Evolutionary conservation across 1,140 invertebrate species (phyloP).

Genomic region (Anadara kagoshimensis): DNA sequence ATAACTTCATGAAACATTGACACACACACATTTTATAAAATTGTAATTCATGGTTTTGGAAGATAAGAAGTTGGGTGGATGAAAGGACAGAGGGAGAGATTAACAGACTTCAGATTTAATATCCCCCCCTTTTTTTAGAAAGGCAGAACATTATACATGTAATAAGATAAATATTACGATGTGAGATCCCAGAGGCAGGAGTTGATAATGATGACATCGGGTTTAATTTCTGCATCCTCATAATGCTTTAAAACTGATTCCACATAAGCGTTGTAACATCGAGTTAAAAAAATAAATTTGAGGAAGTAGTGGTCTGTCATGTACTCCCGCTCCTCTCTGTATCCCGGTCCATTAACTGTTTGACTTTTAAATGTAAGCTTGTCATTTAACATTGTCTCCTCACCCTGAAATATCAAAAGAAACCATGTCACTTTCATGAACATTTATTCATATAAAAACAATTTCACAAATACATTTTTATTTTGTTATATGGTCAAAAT

Average conservation of each 20-base stretch:
- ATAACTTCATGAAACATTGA: not conserved
- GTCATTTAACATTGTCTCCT: slow-evolving; percentile 63
- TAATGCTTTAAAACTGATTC: slow-evolving; percentile 67
- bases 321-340: slow-evolving; percentile 69
- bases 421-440: not conserved
- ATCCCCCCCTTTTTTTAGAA: too few species aligned
- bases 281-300: slow-evolving; percentile 74
- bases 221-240: slow-evolving; percentile 47
- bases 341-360: slow-evolving; percentile 67
- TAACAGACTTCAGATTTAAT: too few species aligned
- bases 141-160: not conserved
- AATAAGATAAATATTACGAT: slow-evolving; percentile 52
- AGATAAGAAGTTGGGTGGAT: not conserved
- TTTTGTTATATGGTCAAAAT: not conserved
- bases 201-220: slow-evolving; percentile 75
- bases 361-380: slow-evolving; percentile 58
- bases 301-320: slow-evolving; percentile 59
- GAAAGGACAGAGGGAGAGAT: not conserved
- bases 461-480: not conserved
- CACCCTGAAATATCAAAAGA: slow-evolving; percentile 58
- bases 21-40: not conserved
- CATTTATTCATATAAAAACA: not conserved
- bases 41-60: not conserved
- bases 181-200: slow-evolving; percentile 76
- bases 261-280: slow-evolving; percentile 71